Evolutionary conservation across 2,888 invertebrate genomes (phyloP), one percentile per base, ranked within the genome.

Genomic region (Pterostichus niger): DNA sequence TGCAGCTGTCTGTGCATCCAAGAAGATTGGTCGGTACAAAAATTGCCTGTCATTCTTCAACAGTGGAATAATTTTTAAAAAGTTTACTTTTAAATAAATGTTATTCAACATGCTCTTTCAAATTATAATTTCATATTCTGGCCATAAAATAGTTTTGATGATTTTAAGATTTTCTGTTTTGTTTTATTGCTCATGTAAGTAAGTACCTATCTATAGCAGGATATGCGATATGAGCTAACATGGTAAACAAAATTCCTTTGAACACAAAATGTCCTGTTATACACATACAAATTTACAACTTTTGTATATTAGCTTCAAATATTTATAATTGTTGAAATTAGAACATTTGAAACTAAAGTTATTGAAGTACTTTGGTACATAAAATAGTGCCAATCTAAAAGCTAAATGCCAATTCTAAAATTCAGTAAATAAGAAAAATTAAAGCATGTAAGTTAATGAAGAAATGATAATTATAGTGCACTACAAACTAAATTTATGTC

Each of bases 21-120:
- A 64, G 49, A 79, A 64, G 79, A 79, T 61, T 79, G 35, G 46
- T 56, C 31, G 61, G 49, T 33, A 61, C 35, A 78, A 78, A 78
- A 78, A 56, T 79, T 44, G 79, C 79, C 46, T 79, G 79, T 79
- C 79, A 79, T 64, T 44, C 75, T 75, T 40, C 61, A 61, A 64
- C 75, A 46, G 68, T 40, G 15, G 44, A 71, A 71, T 71, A 71
- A 44, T 71, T 44, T 64, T 71, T 71, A 71, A 71, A 71, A 71
- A 40, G 44, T 71, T 71, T 44, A 71, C 68, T 71, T 71, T 71
- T 44, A 40, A 71, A 71, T 71, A 71, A 71, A 71, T 44, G 68
- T 40, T 71, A 44, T 71, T 44, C 68, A 71, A 71, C 44, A 44
- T 33, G 35, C 11, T 64, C 35, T 64, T 33, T 64, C 64, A 64